Conservation (phyloP, 37 sponge, comb jelly and placozoan genomes). For the Bolinopsis microptera region DNA sequence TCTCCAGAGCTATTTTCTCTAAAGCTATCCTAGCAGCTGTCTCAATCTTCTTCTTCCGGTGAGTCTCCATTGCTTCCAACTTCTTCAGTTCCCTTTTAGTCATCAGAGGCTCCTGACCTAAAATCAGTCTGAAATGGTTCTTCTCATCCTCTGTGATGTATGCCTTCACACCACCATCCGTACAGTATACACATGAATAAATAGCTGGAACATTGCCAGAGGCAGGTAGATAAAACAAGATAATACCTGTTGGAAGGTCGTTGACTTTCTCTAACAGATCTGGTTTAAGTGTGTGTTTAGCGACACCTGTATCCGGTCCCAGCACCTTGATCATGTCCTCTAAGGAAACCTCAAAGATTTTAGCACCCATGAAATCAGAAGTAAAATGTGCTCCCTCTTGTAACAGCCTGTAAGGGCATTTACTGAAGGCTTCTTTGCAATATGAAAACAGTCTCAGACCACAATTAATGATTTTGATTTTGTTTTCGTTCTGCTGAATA, state of each 20-base stretch:
- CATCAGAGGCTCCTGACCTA: constrained; percentile 18
- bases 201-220: not conserved
- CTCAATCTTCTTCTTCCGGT: constrained; percentile 6
- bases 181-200: not conserved
- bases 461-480: constrained; percentile 41
- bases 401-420: constrained; percentile 5
- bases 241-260: not conserved
- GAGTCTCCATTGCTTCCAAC: constrained; percentile 18
- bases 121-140: constrained; percentile 37
- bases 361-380: not conserved
- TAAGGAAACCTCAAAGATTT: not conserved
- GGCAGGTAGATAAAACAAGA: not conserved
- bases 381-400: not conserved
- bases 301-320: not conserved
- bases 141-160: constrained; percentile 51
- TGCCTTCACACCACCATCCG: not conserved
- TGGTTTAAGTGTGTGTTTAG: not conserved
- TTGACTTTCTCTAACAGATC: not conserved
- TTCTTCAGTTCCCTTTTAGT: constrained; percentile 2
- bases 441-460: constrained; percentile 29
- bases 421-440: not conserved
- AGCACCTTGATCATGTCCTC: constrained; percentile 11
- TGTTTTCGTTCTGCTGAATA: constrained; percentile 29
- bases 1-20: not conserved
- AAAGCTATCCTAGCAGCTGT: not conserved